Base-by-base conservation (phyloP, 2,113 vertebrate species). In the Leptosomus discolor region DNA sequence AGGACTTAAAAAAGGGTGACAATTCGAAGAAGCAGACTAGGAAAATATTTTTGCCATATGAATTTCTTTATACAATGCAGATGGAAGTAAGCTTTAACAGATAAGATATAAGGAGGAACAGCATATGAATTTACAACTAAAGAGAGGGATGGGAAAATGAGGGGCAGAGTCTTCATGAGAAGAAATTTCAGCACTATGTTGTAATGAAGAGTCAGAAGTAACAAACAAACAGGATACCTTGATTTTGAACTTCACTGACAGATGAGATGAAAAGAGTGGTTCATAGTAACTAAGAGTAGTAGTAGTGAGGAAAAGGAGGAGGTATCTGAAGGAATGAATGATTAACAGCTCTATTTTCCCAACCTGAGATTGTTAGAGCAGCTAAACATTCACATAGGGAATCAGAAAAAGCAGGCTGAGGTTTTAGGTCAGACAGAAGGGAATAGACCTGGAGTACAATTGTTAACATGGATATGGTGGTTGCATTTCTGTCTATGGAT, bases 21-120 rank as follows among this genome's bases (percentile, higher is more conserved):
- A 94, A 87, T 85, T 96, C 87, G 96, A 94, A 97, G 89, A 73
- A 67, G 39, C 27, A 87, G 48, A 45, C 36, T 65, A 43, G 54
- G 63, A 97, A 94, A 96, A 92, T 94, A 92, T 92, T 92, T 94
- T 96, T 96, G 85, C 48, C 50, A 36, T 85, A 45, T 63, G 56
- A 68, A 63, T 92, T 92, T 85, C 58, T 94, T 90, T 92, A 67
- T 87, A 84, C 65, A 53, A 27, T 37, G 46, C 24, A 78, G 71
- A 65, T 54, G 77, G 60, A 90, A 81, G 50, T 61, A 77, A 60
- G 34, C 67, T 95, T 71, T 76, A 50, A 48, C 45, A 76, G 54
- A 37, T 71, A 63, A 85, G 61, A 80, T 76, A 63, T 10, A 48
- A 90, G 53, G 34, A 63, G 22, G 79, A 91, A 56, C 24, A 68